A percentile compares a stretch with the other conserved stretches of the same genome.
These are phyloP conservation scores for Lithophane semibrunnea DNA, from an alignment of 2,888 invertebrate species.

Conservation along the genomic window DNA sequence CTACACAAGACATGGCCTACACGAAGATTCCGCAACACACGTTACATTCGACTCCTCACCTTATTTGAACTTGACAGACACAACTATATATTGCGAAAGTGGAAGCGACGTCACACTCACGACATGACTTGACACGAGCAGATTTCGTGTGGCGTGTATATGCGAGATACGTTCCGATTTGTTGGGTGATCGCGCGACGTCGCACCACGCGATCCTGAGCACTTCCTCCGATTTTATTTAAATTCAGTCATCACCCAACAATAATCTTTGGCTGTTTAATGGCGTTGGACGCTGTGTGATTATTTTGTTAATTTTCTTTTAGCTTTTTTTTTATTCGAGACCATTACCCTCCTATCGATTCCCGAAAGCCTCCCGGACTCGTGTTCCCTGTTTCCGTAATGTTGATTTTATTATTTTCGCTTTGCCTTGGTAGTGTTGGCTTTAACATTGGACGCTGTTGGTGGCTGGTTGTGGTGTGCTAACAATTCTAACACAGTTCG, in stretches of 20 bases:
- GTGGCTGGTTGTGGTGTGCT: conserved; percentile 89
- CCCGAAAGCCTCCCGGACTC: conserved; percentile 88
- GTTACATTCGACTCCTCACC: not conserved
- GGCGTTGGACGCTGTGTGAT: conserved; percentile 89
- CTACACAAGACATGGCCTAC: conserved; percentile 55
- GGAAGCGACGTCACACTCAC: not conserved
- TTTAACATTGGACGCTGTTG: conserved; percentile 86
- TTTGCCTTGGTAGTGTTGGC: conserved; percentile 90
- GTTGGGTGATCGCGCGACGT: conserved; percentile 87
- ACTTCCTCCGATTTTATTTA: conserved; percentile 72
- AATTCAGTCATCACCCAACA: conserved; percentile 86
- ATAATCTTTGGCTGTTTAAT: conserved; percentile 84
- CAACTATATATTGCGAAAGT: not conserved
- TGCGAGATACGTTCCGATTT: conserved; percentile 83
- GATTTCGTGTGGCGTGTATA: conserved; percentile 76
- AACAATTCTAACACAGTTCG: conserved; percentile 87
- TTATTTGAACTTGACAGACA: not conserved
- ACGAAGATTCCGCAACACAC: conserved; percentile 16
- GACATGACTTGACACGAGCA: conserved; percentile 6
- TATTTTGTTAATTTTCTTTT: conserved; percentile 83
- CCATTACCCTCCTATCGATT: conserved; percentile 72
- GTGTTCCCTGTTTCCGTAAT: conserved; percentile 89
- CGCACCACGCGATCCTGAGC: conserved; percentile 81
- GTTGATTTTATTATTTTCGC: conserved; percentile 88
- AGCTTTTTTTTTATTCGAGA: conserved; percentile 81